Base-by-base conservation (phyloP, 2,113 vertebrate genomes). In the Indicator indicator region DNA sequence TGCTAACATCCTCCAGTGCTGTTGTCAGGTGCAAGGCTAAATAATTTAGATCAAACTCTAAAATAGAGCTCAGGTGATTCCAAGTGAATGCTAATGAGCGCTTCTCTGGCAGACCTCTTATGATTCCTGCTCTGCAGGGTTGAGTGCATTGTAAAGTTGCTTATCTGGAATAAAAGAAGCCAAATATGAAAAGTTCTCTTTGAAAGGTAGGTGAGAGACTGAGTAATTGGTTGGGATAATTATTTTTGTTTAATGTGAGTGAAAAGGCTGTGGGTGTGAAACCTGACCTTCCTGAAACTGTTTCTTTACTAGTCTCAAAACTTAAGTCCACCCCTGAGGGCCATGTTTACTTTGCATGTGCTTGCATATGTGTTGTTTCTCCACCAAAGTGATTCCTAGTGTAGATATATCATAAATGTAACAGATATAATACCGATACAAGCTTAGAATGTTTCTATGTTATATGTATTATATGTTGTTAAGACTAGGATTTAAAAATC, bases 291-390 rank as follows among this genome's bases (percentile, higher is more conserved):
- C 23, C 65, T 33, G 70, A 56, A 95, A 42, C 6, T 20, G 2
- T 50, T 67, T 87, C 9, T 71, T 68, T 24, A 8, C 7, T 48
- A 72, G 10, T 50, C 4, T 81, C 40, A 69, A 50, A 72, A 30
- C 2, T 70, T 46, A 54, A 21, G 8, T 65, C 18, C 5, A 3
- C 13, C 3, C 10, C 26, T 2, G 8, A 27, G 14, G 54, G 48
- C 4, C 3, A 1, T 7, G 1, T 64, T 82, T 19, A 56, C 5
- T 12, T 78, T 20, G 3, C 1, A 0, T 7, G 6, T 14, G 5
- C 50, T 48, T 55, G 26, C 5, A 2, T 10, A 13, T 0, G 0
- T 48, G 4, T 27, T 30, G 7, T 55, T 81, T 50, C 40, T 62
- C 32, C 50, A 33, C n/a, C 24, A 9, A 73, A 55, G 4, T 13